A percentile compares a stretch with the other conserved stretches of the same genome.
These are phyloP conservation scores for Muricea muricata DNA, from an alignment of 92 coral and sea anemone species.

Conservation along the genomic window DNA sequence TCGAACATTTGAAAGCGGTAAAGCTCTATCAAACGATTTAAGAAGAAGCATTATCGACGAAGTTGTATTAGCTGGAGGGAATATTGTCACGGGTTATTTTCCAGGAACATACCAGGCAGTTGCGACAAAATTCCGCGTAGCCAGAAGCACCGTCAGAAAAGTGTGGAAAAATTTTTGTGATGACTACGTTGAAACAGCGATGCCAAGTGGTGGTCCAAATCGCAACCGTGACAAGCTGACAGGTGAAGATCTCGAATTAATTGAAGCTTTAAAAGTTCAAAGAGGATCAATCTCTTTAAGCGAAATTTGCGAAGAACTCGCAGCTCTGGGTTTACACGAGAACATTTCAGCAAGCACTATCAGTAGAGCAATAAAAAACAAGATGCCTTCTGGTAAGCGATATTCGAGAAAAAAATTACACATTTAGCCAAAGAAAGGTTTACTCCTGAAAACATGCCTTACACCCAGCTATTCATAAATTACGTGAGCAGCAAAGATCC, in stretches of 20 bases:
- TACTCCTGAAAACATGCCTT: slow-evolving; percentile 39
- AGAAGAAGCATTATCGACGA: no score
- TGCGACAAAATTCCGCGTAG: slow-evolving; percentile 42
- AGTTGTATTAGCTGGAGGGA: no score
- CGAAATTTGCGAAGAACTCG: slow-evolving; percentile 27
- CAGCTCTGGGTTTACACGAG: slow-evolving; percentile 15
- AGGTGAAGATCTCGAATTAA: slow-evolving; percentile 36
- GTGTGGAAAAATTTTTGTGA: slow-evolving; percentile 62
- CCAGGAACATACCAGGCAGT: slow-evolving; percentile 37
- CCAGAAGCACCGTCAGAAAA: slow-evolving; percentile 36
- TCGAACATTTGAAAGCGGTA: no score
- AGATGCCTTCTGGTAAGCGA: no score
- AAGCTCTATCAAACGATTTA: slow-evolving; percentile 16
- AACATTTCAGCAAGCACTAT: slow-evolving; percentile 28
- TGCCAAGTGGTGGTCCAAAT: slow-evolving; percentile 28
- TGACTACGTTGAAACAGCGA: neutral
- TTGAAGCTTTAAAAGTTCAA: slow-evolving; percentile 18
- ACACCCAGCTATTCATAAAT: slow-evolving; percentile 30
- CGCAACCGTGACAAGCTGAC: slow-evolving; percentile 37
- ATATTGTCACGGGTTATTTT: slow-evolving; percentile 35
- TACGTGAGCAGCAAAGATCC: no score
- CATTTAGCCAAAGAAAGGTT: slow-evolving; percentile 47
- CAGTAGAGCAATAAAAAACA: slow-evolving; percentile 45
- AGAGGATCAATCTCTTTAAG: slow-evolving; percentile 21
- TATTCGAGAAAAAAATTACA: slow-evolving; percentile 38